A percentile compares a stretch with the other conserved stretches of the same genome.
Evolutionary conservation across 2,113 vertebrate genomes (phyloP).

Genomic region (Rhinoderma darwinii): DNA sequence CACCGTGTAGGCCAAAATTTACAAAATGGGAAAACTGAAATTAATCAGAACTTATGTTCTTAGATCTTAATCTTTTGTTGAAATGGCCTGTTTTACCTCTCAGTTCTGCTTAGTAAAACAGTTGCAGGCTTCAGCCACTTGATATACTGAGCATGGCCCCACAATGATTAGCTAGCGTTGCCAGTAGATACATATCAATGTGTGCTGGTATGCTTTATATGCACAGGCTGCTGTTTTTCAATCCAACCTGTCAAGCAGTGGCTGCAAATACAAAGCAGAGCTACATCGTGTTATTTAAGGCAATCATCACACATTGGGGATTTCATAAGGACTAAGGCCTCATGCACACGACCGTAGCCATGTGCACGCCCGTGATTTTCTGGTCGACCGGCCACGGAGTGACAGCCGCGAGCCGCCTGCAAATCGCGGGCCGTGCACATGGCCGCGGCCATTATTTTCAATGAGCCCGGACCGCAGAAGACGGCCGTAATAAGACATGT

Average conservation of each 20-base stretch:
- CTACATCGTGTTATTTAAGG: neutral
- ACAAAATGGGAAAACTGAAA: neutral
- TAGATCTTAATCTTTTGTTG: neutral
- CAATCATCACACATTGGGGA: too few relatives aligned
- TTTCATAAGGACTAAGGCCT: too few relatives aligned
- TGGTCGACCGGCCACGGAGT: too few relatives aligned
- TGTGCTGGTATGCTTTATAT: neutral
- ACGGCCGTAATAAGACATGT: too few relatives aligned
- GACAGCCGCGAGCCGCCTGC: too few relatives aligned
- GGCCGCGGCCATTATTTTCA: too few relatives aligned
- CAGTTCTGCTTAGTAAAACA: neutral
- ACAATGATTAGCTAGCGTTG: neutral
- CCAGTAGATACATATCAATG: conserved; percentile 10
- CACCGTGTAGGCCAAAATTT: neutral
- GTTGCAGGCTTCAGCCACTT: neutral
- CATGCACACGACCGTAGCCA: too few relatives aligned
- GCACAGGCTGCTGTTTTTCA: neutral
- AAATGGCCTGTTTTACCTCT: conserved; percentile 6
- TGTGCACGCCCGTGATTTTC: too few relatives aligned
- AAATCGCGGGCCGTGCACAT: too few relatives aligned
- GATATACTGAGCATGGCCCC: neutral
- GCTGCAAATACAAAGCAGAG: neutral
- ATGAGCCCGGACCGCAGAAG: too few relatives aligned
- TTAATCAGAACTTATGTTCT: neutral
- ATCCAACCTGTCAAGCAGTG: neutral